These are phyloP conservation scores for Bombylius discolor DNA, from an alignment of 2,888 invertebrate genomes.

Conservation along the genomic window DNA sequence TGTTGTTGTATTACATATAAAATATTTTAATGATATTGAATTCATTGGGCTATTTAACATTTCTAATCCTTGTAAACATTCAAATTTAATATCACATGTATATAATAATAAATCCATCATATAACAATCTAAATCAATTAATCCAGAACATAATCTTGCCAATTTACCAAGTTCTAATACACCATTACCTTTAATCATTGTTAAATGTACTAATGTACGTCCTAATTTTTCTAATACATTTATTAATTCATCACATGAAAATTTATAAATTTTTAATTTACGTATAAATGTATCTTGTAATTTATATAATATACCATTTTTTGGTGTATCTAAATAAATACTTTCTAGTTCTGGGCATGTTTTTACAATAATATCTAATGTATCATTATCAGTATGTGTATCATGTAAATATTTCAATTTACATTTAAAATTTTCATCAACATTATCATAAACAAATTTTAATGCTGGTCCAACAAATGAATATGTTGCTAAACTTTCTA, in stretches of 20 bases:
- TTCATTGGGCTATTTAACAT: constrained; percentile 51
- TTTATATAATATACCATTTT: constrained; percentile 40
- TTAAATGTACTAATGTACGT: constrained; percentile 41
- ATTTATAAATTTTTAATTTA: constrained; percentile 49
- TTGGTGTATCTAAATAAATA: constrained; percentile 51
- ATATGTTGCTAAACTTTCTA: constrained; percentile 51
- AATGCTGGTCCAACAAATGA: constrained; percentile 54
- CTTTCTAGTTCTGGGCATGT: constrained; percentile 51
- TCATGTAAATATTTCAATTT: constrained; percentile 56
- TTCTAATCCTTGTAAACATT: constrained; percentile 50
- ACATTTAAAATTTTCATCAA: constrained; percentile 45
- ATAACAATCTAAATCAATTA: constrained; percentile 51
- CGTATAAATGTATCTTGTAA: constrained; percentile 37
- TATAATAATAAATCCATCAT: constrained; percentile 49
- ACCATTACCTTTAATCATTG: constrained; percentile 45
- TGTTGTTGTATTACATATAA: constrained; percentile 47
- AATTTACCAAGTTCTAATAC: constrained; percentile 47
- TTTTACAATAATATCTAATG: constrained; percentile 45
- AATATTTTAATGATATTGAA: constrained; percentile 42
- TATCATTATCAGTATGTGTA: constrained; percentile 45
- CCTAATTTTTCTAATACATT: constrained; percentile 44
- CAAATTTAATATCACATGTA: constrained; percentile 43
- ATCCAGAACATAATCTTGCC: constrained; percentile 45
- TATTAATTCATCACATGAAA: constrained; percentile 47
- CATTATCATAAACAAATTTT: constrained; percentile 41